Conservation (phyloP, 2,888 invertebrate genomes). For the Heliconius cydno region DNA sequence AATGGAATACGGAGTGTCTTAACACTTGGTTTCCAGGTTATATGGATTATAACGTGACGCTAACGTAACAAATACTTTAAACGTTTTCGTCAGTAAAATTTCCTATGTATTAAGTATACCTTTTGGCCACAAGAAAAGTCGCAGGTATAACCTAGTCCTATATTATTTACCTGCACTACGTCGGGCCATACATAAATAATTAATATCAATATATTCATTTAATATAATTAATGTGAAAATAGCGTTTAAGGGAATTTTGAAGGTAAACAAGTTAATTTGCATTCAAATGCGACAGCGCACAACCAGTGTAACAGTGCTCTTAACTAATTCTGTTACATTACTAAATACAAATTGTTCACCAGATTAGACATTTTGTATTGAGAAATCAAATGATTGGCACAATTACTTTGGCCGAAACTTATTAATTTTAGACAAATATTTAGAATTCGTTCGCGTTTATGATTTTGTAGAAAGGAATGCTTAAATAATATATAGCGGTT, state of each 20-base stretch:
- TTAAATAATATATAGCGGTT: slow-evolving; percentile 8
- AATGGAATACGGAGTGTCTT: too few relatives aligned
- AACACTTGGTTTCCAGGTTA: too few relatives aligned
- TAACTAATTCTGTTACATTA: slow-evolving; percentile 38
- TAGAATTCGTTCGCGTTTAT: slow-evolving; percentile 13
- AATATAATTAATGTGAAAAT: slow-evolving; percentile 14
- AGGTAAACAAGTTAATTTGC: slow-evolving; percentile 35
- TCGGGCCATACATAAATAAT: background rate
- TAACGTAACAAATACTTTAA: too few relatives aligned
- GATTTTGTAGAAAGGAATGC: slow-evolving; percentile 5
- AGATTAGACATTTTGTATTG: slow-evolving; percentile 34
- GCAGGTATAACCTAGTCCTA: too few relatives aligned
- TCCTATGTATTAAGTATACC: too few relatives aligned
- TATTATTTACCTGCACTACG: background rate
- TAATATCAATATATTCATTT: background rate
- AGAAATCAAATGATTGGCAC: slow-evolving; percentile 26
- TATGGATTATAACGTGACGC: too few relatives aligned
- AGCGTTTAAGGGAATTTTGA: slow-evolving; percentile 16
- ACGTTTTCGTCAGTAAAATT: too few relatives aligned
- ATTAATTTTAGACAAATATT: slow-evolving; percentile 24
- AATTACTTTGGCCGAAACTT: background rate
- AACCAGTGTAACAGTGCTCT: slow-evolving; percentile 14
- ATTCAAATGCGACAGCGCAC: slow-evolving; percentile 24
- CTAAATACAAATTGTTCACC: slow-evolving; percentile 42
- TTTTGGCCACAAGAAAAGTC: too few relatives aligned